These are phyloP conservation scores for Leucophenga varia DNA, from an alignment of 1,140 invertebrate genomes.

Conservation along the genomic window DNA sequence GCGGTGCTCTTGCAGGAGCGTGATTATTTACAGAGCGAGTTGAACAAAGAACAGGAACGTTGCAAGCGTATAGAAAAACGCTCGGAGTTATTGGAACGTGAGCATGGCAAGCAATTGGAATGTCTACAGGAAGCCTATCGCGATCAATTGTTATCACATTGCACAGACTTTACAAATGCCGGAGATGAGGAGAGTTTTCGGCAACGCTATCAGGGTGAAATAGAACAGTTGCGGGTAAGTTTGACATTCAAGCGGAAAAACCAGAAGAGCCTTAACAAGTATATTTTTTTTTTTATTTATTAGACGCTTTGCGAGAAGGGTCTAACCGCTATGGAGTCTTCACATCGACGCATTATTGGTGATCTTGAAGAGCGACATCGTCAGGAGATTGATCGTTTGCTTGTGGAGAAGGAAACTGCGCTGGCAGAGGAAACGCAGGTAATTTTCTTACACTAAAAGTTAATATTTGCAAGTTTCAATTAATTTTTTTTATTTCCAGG, in stretches of 20 bases:
- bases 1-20: conserved; percentile 38
- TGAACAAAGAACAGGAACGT: conserved; percentile 63
- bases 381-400: conserved; percentile 62
- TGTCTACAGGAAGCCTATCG: conserved; percentile 71
- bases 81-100: conserved; percentile 70
- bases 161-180: conserved; percentile 26
- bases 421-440: conserved; percentile 84
- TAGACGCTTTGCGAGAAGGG: conserved; percentile 82
- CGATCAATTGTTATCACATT: conserved; percentile 56
- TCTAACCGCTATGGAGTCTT: conserved; percentile 82
- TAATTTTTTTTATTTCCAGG: conserved; percentile 38
- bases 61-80: conserved; percentile 68
- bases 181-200: conserved; percentile 67
- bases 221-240: conserved; percentile 76
- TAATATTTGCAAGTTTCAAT: conserved; percentile 2
- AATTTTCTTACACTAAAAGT: not conserved
- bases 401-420: conserved; percentile 82
- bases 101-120: conserved; percentile 76
- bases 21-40: conserved; percentile 56
- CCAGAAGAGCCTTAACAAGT: not conserved
- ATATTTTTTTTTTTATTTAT: not conserved
- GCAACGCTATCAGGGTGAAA: conserved; percentile 79
- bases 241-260: too few species aligned
- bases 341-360: conserved; percentile 78
- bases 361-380: conserved; percentile 84